Evolutionary conservation across 2,888 invertebrate species (phyloP).

Genomic region (Physocephala rufipes): DNA sequence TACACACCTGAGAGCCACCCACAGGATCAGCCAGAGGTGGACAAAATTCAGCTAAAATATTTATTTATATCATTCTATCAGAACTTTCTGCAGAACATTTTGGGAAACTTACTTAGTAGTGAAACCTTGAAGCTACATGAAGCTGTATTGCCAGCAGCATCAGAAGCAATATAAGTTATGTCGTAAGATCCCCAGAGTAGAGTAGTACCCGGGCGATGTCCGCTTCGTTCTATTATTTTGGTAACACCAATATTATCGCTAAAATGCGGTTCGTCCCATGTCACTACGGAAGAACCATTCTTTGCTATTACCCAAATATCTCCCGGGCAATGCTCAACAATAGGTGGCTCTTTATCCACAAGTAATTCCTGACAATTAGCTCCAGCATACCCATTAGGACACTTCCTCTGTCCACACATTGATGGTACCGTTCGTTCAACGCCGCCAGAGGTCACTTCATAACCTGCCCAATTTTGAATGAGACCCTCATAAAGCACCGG

Average conservation of each 20-base stretch:
- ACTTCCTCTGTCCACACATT: conserved; percentile 88
- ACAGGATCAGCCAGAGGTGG: conserved; percentile 88
- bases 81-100: background rate
- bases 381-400: conserved; percentile 88
- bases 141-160: conserved; percentile 90
- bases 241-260: conserved; percentile 87
- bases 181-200: conserved; percentile 91
- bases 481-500: conserved; percentile 88
- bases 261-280: conserved; percentile 92
- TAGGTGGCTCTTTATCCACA: conserved; percentile 86
- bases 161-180: conserved; percentile 92
- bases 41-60: conserved; percentile 86
- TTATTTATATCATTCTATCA: conserved; percentile 16
- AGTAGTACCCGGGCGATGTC: conserved; percentile 87
- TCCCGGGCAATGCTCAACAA: conserved; percentile 89
- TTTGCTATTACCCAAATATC: conserved; percentile 94
- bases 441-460: conserved; percentile 87
- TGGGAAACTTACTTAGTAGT: conserved; percentile 76
- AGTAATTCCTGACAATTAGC: conserved; percentile 84
- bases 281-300: conserved; percentile 89
- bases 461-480: conserved; percentile 92
- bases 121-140: conserved; percentile 92
- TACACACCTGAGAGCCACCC: conserved; percentile 90
- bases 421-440: conserved; percentile 92
- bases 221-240: conserved; percentile 83